These are phyloP conservation scores for Lutjanus argentimaculatus DNA, from an alignment of 2,797 vertebrate species.

Conservation along the genomic window DNA sequence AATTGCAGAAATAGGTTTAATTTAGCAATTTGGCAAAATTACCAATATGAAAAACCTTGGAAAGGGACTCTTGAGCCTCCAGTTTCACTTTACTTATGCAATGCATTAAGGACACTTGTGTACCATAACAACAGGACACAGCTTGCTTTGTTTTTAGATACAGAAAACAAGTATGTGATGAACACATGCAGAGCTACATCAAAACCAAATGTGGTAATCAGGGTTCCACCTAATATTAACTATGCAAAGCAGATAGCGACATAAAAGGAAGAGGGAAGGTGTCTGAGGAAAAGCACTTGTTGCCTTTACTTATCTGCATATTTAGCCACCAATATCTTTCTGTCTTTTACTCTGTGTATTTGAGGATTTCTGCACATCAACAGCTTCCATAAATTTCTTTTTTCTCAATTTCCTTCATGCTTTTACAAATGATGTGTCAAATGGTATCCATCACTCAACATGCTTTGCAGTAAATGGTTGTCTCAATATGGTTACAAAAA, in stretches of 20 bases:
- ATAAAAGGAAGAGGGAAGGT: not conserved
- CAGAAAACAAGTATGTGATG: not conserved
- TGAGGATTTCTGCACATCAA: not conserved
- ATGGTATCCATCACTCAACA: not conserved
- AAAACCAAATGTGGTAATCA: constrained; percentile 23
- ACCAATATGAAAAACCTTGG: not conserved
- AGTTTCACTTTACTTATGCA: not conserved
- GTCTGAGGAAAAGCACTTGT: not conserved
- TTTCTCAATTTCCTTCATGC: not conserved
- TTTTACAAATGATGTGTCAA: constrained; percentile 1
- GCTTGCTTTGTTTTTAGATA: constrained; percentile 2
- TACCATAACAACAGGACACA: not conserved
- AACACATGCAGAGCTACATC: not conserved
- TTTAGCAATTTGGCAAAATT: not conserved
- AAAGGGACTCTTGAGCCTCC: not conserved
- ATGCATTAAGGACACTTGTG: not conserved
- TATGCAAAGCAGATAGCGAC: not conserved
- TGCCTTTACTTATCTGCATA: not conserved
- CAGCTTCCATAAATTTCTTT: not conserved
- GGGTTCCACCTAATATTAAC: not conserved
- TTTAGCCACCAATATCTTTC: not conserved
- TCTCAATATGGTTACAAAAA: not conserved
- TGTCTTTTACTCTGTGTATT: not conserved
- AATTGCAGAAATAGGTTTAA: not conserved
- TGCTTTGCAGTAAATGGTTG: not conserved